Percentiles rank a stretch among this genome's conserved stretches.
phyloP scores from a whole-genome alignment of 2,888 invertebrate species.

The Adelphocoris suturalis region DNA sequence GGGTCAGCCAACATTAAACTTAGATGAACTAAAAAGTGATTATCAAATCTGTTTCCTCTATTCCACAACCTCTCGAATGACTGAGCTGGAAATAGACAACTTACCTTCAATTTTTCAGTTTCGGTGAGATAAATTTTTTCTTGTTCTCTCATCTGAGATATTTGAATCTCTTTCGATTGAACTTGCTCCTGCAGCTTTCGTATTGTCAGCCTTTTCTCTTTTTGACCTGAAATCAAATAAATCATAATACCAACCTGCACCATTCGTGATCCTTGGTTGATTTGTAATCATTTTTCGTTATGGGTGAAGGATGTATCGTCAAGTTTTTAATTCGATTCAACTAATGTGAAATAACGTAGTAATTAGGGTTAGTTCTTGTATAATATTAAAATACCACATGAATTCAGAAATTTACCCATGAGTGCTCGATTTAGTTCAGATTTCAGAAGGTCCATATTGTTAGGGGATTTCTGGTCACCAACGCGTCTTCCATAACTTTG shows the following conservation, averaged over 20 bases:
- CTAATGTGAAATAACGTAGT: no score
- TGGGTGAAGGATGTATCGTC: no score
- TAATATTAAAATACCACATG: no score
- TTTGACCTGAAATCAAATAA: conserved; percentile 71
- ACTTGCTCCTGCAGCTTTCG: conserved; percentile 74
- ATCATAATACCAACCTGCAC: no score
- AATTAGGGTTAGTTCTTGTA: no score
- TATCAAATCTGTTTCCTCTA: no score
- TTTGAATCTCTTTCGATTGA: conserved; percentile 73
- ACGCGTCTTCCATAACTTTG: neutral
- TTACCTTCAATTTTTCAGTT: conserved; percentile 74
- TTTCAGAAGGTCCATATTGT: conserved; percentile 72
- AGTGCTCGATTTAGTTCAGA: conserved; percentile 75
- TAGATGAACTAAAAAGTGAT: no score
- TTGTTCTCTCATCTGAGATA: conserved; percentile 74
- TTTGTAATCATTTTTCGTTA: no score
- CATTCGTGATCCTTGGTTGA: no score
- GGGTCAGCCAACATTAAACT: neutral
- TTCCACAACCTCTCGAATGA: no score
- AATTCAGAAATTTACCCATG: conserved; percentile 55
- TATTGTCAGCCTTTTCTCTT: conserved; percentile 74
- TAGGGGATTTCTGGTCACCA: conserved; percentile 50
- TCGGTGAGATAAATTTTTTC: conserved; percentile 73
- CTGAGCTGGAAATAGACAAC: no score
- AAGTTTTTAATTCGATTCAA: no score